Base-by-base conservation (phyloP, 2,113 vertebrate species). In the Trichechus manatus region DNA sequence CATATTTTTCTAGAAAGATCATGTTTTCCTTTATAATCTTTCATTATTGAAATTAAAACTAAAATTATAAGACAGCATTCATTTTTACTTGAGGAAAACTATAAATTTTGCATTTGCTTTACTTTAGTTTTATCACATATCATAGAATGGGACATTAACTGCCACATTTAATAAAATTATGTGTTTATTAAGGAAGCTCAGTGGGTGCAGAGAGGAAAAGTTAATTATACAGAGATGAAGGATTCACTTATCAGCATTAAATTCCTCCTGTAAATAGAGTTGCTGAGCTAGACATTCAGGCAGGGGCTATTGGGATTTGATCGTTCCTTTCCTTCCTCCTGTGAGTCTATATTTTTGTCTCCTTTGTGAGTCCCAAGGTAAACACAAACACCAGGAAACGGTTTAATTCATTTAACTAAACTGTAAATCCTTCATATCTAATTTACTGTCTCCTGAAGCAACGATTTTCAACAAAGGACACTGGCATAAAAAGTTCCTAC, bases 361-460 rank as follows among this genome's bases (percentile, higher is more conserved):
- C 95, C 87, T 98, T 98, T 98, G 97, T 97, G 89, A 97, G 75
- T 92, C 94, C 94, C 97, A 98, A 97, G 96, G 97, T 98, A 98
- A 97, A 98, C 94, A 96, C 97, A 98, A 98, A 98, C 97, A 97
- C 91, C 97, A 98, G 98, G 97, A 98, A 98, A 98, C 96, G 85
- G 94, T 94, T 98, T 96, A 97, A 98, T 98, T 95, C 74, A 89
- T 97, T 97, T 5, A 15, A 95, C 96, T 97, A 96, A 97, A 93
- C 94, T 97, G 86, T 95, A 97, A 94, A 96, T 97, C 93, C 92
- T 98, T 98, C 98, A 97, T 96, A 97, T 96, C 96, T 97, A 97
- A 98, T 97, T 97, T 97, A 97, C 95, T 66, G 3, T 98, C 93
- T 98, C 97, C 96, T 97, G 82, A 95, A 98, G 95, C 87, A 97